A percentile compares a stretch with the other conserved stretches of the same genome.
These are phyloP conservation scores for Melanostoma scalare DNA, from an alignment of 2,888 invertebrate species.

Conservation along the genomic window DNA sequence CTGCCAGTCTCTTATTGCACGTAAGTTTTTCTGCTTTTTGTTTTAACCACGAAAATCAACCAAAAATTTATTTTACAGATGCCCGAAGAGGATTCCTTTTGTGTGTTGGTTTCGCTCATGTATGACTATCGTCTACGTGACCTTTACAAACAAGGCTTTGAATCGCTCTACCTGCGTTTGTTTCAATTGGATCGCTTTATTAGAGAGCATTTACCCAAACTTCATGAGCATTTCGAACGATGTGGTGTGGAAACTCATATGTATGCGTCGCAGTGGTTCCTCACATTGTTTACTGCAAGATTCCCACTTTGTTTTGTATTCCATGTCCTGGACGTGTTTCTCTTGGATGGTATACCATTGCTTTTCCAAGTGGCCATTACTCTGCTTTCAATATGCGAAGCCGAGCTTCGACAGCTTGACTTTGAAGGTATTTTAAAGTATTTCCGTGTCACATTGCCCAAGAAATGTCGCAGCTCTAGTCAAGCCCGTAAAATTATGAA, in stretches of 20 bases:
- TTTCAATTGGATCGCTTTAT: slow-evolving; percentile 96
- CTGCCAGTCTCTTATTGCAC: slow-evolving; percentile 96
- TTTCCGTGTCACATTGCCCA: slow-evolving; percentile 97
- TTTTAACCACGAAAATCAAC: neutral
- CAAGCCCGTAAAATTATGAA: slow-evolving; percentile 94
- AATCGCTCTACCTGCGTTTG: slow-evolving; percentile 95
- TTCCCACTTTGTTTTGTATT: slow-evolving; percentile 98
- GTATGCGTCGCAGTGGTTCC: slow-evolving; percentile 99
- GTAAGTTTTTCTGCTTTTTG: slow-evolving; percentile 84
- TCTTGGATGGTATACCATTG: slow-evolving; percentile 96
- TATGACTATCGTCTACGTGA: slow-evolving; percentile 97
- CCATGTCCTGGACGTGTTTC: slow-evolving; percentile 97
- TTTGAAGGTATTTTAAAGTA: slow-evolving; percentile 99
- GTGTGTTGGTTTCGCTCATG: slow-evolving; percentile 97
- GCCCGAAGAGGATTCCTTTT: slow-evolving; percentile 99
- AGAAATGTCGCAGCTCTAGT: slow-evolving; percentile 96
- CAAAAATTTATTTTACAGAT: slow-evolving; percentile 86
- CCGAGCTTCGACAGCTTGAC: slow-evolving; percentile 95
- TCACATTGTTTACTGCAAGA: slow-evolving; percentile 99
- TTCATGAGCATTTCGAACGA: slow-evolving; percentile 91
- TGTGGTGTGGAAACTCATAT: slow-evolving; percentile 97
- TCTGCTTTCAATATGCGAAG: slow-evolving; percentile 93
- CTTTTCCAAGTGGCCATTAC: slow-evolving; percentile 98
- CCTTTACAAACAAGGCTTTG: slow-evolving; percentile 98
- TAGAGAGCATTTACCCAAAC: slow-evolving; percentile 91